Percentiles rank a stretch among this genome's conserved stretches.
These are phyloP conservation scores for Nipponia nippon DNA, from an alignment of 2,113 vertebrate species.

Conservation along the genomic window DNA sequence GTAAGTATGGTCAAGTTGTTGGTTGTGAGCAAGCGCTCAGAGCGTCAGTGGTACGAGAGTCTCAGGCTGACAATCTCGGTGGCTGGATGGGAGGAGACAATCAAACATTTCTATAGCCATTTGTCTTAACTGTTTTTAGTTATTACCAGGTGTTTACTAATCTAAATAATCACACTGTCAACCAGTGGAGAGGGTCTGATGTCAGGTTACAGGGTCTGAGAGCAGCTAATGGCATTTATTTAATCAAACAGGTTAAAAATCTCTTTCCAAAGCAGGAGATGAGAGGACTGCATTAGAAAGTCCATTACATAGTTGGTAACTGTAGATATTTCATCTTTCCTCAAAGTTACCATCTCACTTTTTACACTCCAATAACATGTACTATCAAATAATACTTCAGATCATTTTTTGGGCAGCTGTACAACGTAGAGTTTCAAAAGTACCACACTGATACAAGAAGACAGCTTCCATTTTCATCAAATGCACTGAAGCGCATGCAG, in stretches of 20 bases:
- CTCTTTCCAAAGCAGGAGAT: neutral
- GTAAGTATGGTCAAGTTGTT: neutral
- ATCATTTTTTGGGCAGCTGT: neutral
- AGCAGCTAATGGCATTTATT: neutral
- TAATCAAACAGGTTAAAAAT: neutral
- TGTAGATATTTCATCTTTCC: neutral
- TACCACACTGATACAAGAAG: neutral
- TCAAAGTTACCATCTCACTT: neutral
- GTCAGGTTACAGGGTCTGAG: neutral
- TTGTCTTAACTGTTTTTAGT: neutral
- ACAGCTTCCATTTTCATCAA: neutral
- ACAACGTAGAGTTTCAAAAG: neutral
- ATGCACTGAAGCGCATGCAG: neutral
- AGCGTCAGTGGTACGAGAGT: rapidly evolving
- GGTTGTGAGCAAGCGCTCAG: neutral
- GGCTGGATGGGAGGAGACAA: neutral
- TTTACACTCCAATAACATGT: neutral
- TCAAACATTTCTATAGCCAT: rapidly evolving
- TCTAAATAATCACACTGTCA: neutral
- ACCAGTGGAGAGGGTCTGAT: neutral
- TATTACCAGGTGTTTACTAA: neutral
- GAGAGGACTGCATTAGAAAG: neutral
- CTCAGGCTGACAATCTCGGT: neutral
- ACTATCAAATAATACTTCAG: neutral
- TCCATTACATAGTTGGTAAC: neutral